Base-by-base conservation (phyloP, 2,888 invertebrate genomes). In the Clostera curtula region DNA sequence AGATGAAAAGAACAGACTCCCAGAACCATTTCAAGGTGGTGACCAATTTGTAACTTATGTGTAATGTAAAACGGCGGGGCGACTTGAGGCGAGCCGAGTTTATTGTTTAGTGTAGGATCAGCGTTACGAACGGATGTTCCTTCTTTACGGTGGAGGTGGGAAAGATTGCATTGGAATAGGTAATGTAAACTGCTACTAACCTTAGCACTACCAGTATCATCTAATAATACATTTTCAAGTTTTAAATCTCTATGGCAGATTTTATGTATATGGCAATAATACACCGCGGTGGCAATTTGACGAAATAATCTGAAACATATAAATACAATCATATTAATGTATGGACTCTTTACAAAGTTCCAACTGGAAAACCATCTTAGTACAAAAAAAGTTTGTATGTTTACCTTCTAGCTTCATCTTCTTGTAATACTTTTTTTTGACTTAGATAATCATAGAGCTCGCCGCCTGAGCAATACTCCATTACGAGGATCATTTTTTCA, bases 391-490 rank as follows among this genome's bases (percentile, higher is more conserved):
- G 6, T 9, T 19, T 8, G 11, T 2, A 8, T 22, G 8, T n/a
- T 5, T 30, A 85, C 85, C 85, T 85, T 49, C 97, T 87, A 1
- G 98, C 97, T 85, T 98, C 98, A 35, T 92, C 91, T 68, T 98
- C 97, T 43, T 89, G 87, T 48, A 98, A 86, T 47, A 96, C 93
- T 85, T 96, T 96, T 48, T 93, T 87, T 67, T 95, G 93, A 64
- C 95, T 95, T 49, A 98, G 88, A 80, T 96, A 98, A 80, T 98
- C 98, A 71, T 98, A 99, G 14, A 99, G 86, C 83, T 99, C 99
- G 34, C 99, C 98, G 33, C 98, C 98, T 35, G 95, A 94, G 43
- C 98, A 98, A 76, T 97, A 98, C 82, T 99, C 98, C 98, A 99
- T 98, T 15, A 99, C 98, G 45, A 99, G 88, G 51, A 99, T 97